These are phyloP conservation scores for Pseudomugil tenellus DNA, from an alignment of 2,797 vertebrate genomes.

Conservation along the genomic window DNA sequence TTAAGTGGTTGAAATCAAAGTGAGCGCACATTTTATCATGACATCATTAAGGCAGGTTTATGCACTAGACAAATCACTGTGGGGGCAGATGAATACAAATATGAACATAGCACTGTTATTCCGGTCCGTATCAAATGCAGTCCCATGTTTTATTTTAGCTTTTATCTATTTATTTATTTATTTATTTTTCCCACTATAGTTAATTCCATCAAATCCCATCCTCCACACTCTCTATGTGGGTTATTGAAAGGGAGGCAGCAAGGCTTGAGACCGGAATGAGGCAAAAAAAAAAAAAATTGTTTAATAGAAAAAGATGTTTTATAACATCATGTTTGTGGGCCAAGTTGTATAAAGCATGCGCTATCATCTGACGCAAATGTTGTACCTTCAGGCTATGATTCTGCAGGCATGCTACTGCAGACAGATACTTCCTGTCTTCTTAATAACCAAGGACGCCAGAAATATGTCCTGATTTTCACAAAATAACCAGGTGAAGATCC, in stretches of 20 bases:
- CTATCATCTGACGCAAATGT: conserved; percentile 28
- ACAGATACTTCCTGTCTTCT: conserved; percentile 44
- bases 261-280: conserved; percentile 62
- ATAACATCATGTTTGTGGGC: conserved; percentile 59
- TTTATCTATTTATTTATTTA: conserved; percentile 61
- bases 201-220: conserved; percentile 80
- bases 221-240: conserved; percentile 78
- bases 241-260: conserved; percentile 70
- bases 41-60: conserved; percentile 27
- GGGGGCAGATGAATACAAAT: conserved; percentile 44
- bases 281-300: conserved; percentile 58
- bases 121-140: conserved; percentile 28
- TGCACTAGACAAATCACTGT: conserved; percentile 12
- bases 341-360: conserved; percentile 51
- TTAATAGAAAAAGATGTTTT: conserved; percentile 61
- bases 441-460: conserved; percentile 45
- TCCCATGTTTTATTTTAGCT: conserved; percentile 33
- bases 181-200: conserved; percentile 46
- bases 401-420: conserved; percentile 35
- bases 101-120: conserved; percentile 35
- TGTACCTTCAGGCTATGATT: conserved; percentile 49
- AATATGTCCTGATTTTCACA: conserved; percentile 30
- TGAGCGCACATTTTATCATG: conserved; percentile 29
- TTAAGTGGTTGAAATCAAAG: conserved; percentile 42
- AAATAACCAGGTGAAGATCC: conserved; percentile 39